A percentile compares a stretch with the other conserved stretches of the same genome.
Conservation (phyloP, 2,797 vertebrate genomes). For the Spea hammondii region DNA sequence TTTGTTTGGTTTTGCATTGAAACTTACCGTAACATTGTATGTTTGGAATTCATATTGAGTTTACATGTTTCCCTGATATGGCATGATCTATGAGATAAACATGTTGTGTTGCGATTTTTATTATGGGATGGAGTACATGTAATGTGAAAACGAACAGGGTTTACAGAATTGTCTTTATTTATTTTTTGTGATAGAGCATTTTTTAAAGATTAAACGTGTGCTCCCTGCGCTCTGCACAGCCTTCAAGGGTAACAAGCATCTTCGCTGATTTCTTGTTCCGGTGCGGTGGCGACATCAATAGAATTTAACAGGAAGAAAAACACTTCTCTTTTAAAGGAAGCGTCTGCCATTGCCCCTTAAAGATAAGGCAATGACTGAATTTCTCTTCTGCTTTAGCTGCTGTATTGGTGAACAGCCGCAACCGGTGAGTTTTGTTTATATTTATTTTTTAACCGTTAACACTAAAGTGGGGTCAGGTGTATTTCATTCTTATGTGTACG, state of each 20-base stretch:
- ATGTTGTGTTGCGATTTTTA: not conserved
- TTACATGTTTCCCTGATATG: too few relatives aligned
- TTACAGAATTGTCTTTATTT: not conserved
- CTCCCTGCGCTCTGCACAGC: not conserved
- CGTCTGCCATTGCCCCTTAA: slow-evolving; percentile 52
- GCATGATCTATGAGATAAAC: too few relatives aligned
- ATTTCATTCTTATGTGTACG: too few relatives aligned
- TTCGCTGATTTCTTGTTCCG: slow-evolving; percentile 45
- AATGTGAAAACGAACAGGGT: not conserved
- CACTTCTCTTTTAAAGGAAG: slow-evolving; percentile 59
- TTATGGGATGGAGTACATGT: slow-evolving; percentile 16
- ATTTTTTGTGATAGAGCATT: not conserved
- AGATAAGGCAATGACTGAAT: slow-evolving; percentile 78
- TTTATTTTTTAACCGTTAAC: too few relatives aligned
- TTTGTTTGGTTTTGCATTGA: too few relatives aligned
- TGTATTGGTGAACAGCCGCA: slow-evolving; percentile 88
- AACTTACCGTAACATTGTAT: too few relatives aligned
- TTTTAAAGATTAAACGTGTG: not conserved
- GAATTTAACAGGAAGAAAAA: slow-evolving; percentile 64
- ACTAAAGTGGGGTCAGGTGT: too few relatives aligned
- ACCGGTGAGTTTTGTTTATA: slow-evolving; percentile 71
- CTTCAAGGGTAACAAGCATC: not conserved
- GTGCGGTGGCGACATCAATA: slow-evolving; percentile 56
- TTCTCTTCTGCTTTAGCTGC: slow-evolving; percentile 91
- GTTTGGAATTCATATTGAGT: too few relatives aligned